Base-by-base conservation (phyloP, 1,140 invertebrate genomes). In the Kradibia gibbosae region DNA sequence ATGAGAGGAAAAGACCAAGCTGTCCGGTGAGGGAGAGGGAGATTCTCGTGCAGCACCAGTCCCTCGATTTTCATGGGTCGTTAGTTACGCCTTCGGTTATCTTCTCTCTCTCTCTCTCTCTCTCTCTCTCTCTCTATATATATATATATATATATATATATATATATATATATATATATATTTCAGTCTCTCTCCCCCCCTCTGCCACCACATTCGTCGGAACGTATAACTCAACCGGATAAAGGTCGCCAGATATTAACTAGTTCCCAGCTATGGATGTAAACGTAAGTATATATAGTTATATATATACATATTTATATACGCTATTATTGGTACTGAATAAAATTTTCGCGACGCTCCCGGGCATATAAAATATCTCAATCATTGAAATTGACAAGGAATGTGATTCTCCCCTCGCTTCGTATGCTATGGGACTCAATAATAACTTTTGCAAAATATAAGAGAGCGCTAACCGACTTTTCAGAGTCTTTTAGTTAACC, bases 41-140 rank as follows among this genome's bases (percentile, higher is more conserved):
- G 57, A 77, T 72, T 60, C 45, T n/a, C 42, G 45, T 15, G 57
- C 70, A 31, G 8, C 50, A 36, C 11, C 31, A 28, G 73, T 28
- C 36, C 55, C 50, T 72, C 80, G 60, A 80, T 78, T 75, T 82
- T 82, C 77, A 80, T 65, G 80, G 80, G 45, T 77, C 53, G 80
- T 81, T 81, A 75, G 78, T 80, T 34, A 55, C 74, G 65, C 65
- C 31, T 78, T 74, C 78, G 78, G 72, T 42, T 62, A 50, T 45
- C 62, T 36, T 15, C n/a, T 22, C 17, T 20, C 57, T 50, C 11
- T 13, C n/a, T 45, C 36, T n/a, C 13, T 20, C 17, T 48, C 2
- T 11, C 36, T 50, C 57, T n/a, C n/a, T n/a, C n/a, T n/a, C n/a
- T n/a, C n/a, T n/a, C n/a, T n/a, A n/a, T n/a, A n/a, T n/a, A n/a